Percentiles rank a stretch among this genome's conserved stretches.
Conservation (phyloP, 2,888 invertebrate genomes). For the Acleris literana region DNA sequence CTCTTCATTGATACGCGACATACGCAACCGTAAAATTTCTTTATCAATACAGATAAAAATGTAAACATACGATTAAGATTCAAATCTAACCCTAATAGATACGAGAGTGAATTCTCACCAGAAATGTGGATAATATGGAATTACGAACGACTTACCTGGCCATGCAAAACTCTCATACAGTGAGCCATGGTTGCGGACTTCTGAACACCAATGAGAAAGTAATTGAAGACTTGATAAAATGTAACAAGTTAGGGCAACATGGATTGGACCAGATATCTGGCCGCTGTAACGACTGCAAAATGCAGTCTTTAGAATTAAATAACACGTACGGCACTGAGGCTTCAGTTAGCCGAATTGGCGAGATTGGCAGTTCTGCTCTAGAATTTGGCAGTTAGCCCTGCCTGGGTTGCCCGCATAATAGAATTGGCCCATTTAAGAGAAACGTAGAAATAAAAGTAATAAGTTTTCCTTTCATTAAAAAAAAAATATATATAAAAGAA, state of each 20-base stretch:
- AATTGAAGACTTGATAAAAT: conserved; percentile 50
- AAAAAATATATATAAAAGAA: no score
- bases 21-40: conserved; percentile 48
- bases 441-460: not conserved
- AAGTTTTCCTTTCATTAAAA: not conserved
- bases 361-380: conserved; percentile 40
- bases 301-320: conserved; percentile 46
- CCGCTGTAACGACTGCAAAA: conserved; percentile 49
- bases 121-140: conserved; percentile 52
- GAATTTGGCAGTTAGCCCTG: conserved; percentile 31
- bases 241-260: conserved; percentile 69
- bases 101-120: conserved; percentile 9
- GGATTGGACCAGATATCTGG: conserved; percentile 56
- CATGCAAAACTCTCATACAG: conserved; percentile 90
- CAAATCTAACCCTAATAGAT: conserved; percentile 27
- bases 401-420: conserved; percentile 19
- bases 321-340: conserved; percentile 49
- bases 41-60: conserved; percentile 51
- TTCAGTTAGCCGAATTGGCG: conserved; percentile 47
- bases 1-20: conserved; percentile 58
- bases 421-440: not conserved
- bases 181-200: conserved; percentile 87
- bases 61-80: conserved; percentile 55
- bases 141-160: conserved; percentile 84
- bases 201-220: conserved; percentile 54